Base-by-base conservation (phyloP, 2,113 vertebrate species). In the Podocnemis expansa region DNA sequence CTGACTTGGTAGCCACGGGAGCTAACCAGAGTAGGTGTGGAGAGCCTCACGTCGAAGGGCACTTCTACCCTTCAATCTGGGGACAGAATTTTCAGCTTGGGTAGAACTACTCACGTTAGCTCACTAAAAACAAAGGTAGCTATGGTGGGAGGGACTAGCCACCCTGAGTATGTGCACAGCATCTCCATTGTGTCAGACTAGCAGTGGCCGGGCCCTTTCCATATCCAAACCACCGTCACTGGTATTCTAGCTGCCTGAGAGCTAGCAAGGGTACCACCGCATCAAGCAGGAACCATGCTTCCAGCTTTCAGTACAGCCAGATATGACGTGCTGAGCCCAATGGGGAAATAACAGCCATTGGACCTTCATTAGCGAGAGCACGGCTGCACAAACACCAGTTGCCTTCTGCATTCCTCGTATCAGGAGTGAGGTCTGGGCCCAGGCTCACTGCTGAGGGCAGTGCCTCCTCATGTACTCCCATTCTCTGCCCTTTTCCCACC, bases 181-280 rank as follows among this genome's bases (percentile, higher is more conserved):
- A 70, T 38, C 34, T 70, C 31, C 21, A 17, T 10, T 2, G n/a
- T 17, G 34, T 22, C 34, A 38, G 9, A 70, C n/a, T 70, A 8
- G 4, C 34, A n/a, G 19, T 70, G 17, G 9, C 63, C 5, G 10
- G 34, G 16, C n/a, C 34, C 17, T 70, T 38, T 34, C 63, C 19
- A 17, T 38, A 12, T 31, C 16, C 13, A 2, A 2, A 31, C 60
- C 60, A 17, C 31, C 0, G 7, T 34, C 14, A 8, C 34, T n/a
- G 31, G 34, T 14, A 8, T 4, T 34, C 14, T n/a, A 19, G 34
- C 31, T 67, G 60, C 31, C 31, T 67, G 31, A 8, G 16, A n/a
- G 63, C 17, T 67, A 38, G 34, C 34, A 19, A 8, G 63, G 63
- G 31, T 38, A 34, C 51, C 51, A 13, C 14, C 51, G 10, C 11